Evolutionary conservation across 1,140 invertebrate genomes (phyloP), one percentile per base, ranked within the genome.

Genomic region (Lasioglossum albipes): DNA sequence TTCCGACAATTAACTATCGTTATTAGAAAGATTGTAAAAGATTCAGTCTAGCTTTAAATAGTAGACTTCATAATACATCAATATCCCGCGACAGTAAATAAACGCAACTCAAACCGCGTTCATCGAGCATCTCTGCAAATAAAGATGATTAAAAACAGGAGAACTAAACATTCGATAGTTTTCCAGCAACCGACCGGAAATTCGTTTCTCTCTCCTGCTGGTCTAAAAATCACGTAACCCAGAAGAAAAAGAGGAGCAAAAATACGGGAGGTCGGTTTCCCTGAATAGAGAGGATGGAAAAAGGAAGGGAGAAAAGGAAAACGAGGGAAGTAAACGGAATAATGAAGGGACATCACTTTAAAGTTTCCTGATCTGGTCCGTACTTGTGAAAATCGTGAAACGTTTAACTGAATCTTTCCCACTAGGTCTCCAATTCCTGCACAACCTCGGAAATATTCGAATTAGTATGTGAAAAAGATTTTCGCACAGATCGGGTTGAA

Each of bases 281-380:
- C 7, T 1, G 27, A 18, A 6, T 20, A 41, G 62, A n/a, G 16
- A 20, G 4, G 57, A 59, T 7, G 18, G 57, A n/a, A 20, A n/a
- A 59, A 59, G 18, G 18, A 1, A n/a, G 0, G 31, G 13, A 12
- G 65, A n/a, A 75, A 52, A n/a, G 42, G 18, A 4, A 5, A 52
- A 10, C 20, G 10, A 45, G 54, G 12, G 22, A 41, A 45, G n/a
- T 69, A 69, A 69, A 69, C 65, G 66, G 65, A 69, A 76, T 76
- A 76, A 76, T 41, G 52, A 76, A 69, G 52, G 64, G 49, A 42
- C 49, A 66, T 41, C 49, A 59, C 65, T 69, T 76, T 76, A 76
- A 76, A 76, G 16, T 36, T 69, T n/a, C 36, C 52, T 76, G 69
- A 76, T 76, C 52, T 36, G 42, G 12, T 52, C 31, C 36, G 66